Evolutionary conservation across 2,888 invertebrate species (phyloP).

Genomic region (Synanthedon myopaeformis): DNA sequence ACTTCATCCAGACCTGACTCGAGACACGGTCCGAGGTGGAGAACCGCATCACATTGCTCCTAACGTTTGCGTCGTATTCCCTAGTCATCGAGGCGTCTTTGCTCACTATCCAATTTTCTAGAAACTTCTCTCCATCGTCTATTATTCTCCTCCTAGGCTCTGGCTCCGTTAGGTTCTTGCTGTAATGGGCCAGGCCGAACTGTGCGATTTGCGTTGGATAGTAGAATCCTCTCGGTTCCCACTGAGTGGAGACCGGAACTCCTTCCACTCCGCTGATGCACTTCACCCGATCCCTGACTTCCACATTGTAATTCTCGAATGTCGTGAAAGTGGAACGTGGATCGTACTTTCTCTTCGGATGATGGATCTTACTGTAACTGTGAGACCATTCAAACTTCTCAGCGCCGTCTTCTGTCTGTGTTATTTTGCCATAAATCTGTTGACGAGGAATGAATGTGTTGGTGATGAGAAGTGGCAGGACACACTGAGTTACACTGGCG

Average conservation of each 20-base stretch:
- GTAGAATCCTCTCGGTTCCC: conserved; percentile 95
- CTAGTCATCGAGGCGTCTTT: conserved; percentile 74
- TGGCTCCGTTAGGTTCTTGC: conserved; percentile 90
- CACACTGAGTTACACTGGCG: too few relatives aligned
- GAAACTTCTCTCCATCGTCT: conserved; percentile 80
- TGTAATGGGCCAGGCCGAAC: conserved; percentile 96
- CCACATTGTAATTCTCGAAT: conserved; percentile 98
- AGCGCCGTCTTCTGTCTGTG: conserved; percentile 77
- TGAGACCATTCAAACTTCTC: conserved; percentile 95
- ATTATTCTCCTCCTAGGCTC: conserved; percentile 78
- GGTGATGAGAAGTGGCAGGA: too few relatives aligned
- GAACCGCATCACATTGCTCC: conserved; percentile 77
- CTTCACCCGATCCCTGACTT: conserved; percentile 94
- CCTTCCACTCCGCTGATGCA: conserved; percentile 95
- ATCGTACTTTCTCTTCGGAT: conserved; percentile 90
- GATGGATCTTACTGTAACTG: conserved; percentile 91
- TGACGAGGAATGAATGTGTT: too few relatives aligned
- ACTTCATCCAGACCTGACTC: conserved; percentile 76
- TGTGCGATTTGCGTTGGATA: conserved; percentile 99
- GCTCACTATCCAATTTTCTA: conserved; percentile 81
- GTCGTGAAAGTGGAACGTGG: conserved; percentile 93
- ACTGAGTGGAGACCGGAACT: conserved; percentile 96
- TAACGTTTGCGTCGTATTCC: conserved; percentile 69
- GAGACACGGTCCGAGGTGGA: conserved; percentile 77
- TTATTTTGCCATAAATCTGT: conserved; percentile 87